phyloP scores from a whole-genome alignment of 2,797 vertebrate genomes.

The Rhinoraja longicauda region DNA sequence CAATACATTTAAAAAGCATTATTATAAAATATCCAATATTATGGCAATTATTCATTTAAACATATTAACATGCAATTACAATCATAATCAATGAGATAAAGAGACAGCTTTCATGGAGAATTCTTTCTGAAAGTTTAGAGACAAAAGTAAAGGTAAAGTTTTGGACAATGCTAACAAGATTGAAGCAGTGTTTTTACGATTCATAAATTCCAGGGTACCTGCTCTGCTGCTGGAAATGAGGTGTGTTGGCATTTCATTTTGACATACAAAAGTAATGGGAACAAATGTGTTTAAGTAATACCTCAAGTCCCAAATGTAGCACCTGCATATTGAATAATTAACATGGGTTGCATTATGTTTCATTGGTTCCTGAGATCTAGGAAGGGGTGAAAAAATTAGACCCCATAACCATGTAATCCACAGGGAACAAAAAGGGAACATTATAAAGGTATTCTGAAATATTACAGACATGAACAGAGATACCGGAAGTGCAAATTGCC shows the following conservation, averaged over 20 bases:
- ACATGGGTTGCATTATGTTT: background rate
- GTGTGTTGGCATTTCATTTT: background rate
- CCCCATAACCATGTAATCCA: background rate
- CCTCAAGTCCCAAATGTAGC: background rate
- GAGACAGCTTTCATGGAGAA: background rate
- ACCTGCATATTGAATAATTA: background rate
- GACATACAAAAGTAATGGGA: background rate
- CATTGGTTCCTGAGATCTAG: background rate
- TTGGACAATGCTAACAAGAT: no score
- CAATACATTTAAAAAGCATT: background rate
- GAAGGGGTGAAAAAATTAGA: background rate
- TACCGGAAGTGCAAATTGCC: background rate
- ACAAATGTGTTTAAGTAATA: background rate
- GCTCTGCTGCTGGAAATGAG: background rate
- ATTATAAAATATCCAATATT: background rate
- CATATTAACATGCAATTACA: background rate
- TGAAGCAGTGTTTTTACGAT: background rate
- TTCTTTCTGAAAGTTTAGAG: no score
- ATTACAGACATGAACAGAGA: background rate
- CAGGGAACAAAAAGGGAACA: background rate
- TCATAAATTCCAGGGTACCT: background rate
- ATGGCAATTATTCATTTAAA: background rate
- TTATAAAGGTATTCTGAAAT: background rate
- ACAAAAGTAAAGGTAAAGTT: no score
- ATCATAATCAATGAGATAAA: background rate